These are phyloP conservation scores for Yponomeuta plumbellus DNA, from an alignment of 2,888 invertebrate species.

Conservation along the genomic window DNA sequence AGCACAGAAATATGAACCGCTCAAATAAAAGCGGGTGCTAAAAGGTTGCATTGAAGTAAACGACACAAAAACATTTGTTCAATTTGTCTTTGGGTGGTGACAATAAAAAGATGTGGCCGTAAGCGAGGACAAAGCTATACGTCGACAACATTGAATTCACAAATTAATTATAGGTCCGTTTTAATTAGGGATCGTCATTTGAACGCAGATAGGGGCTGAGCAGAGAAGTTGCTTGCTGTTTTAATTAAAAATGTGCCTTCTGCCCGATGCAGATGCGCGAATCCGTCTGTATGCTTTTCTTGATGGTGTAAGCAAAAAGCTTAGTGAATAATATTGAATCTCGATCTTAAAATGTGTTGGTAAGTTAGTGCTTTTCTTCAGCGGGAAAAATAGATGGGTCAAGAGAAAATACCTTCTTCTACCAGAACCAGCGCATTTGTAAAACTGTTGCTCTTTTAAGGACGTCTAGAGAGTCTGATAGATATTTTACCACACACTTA, in stretches of 20 bases:
- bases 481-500: too few relatives aligned
- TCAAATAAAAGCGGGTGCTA: conserved; percentile 6
- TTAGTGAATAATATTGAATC: background rate
- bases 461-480: background rate
- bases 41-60: background rate
- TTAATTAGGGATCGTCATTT: conserved; percentile 58
- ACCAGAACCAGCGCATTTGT: background rate
- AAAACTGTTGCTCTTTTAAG: background rate
- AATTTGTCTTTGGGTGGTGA: conserved; percentile 18
- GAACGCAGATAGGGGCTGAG: conserved; percentile 21
- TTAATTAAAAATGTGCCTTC: conserved; percentile 49
- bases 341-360: background rate
- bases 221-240: conserved; percentile 28
- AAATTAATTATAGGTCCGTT: conserved; percentile 54
- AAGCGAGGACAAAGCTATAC: conserved; percentile 22
- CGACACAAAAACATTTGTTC: conserved; percentile 13
- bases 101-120: conserved; percentile 29
- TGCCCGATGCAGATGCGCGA: conserved; percentile 13
- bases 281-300: background rate
- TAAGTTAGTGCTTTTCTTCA: background rate
- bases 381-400: background rate
- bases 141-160: conserved; percentile 39
- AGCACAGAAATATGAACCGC: background rate
- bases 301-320: background rate
- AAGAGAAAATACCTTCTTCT: background rate